Base-by-base conservation (phyloP, 2,797 vertebrate species). In the Pogonophryne albipinna region DNA sequence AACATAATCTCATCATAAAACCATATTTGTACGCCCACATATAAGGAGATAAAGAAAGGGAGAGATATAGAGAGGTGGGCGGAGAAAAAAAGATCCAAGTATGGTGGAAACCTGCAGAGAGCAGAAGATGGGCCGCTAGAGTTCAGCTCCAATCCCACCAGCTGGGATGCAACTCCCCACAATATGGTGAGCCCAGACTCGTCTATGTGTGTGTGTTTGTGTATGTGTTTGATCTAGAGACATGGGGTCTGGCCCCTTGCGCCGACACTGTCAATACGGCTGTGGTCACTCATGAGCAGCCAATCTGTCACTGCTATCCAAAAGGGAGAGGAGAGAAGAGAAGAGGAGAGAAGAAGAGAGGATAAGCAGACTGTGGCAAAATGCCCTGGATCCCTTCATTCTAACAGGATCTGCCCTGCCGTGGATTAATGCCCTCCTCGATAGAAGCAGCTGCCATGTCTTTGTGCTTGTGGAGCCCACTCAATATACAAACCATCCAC, bases 101-200 rank as follows among this genome's bases (percentile, higher is more conserved):
- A 50, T 27, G 60, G 31, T 60, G 44, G 63, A 83, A 78, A 79
- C 76, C 77, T 76, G 79, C 76, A 70, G 73, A 73, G 79, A 70
- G 68, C 23, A 76, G 65, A 83, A 59, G 73, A 83, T 66, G 87
- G 79, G 65, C 72, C 64, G 44, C 27, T 60, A 57, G 47, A 66
- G 75, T 74, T 67, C 17, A 61, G 79, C 76, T 83, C 76, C 83
- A 84, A 68, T 53, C 51, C 27, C 59, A 81, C 90, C 90, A 92
- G 90, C 89, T 93, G 92, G 89, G 76, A 31, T 51, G 83, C 82
- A 68, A 87, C 91, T 88, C 90, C 88, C 83, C 52, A 55, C 88
- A 93, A 93, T 91, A 93, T 92, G 89, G 76, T 56, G 50, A 56
- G 70, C 47, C 80, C 66, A 23, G 58, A 51, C 59, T 42, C 41